Base-by-base conservation (phyloP, 2,888 invertebrate genomes). In the Geophilus truncorum region DNA sequence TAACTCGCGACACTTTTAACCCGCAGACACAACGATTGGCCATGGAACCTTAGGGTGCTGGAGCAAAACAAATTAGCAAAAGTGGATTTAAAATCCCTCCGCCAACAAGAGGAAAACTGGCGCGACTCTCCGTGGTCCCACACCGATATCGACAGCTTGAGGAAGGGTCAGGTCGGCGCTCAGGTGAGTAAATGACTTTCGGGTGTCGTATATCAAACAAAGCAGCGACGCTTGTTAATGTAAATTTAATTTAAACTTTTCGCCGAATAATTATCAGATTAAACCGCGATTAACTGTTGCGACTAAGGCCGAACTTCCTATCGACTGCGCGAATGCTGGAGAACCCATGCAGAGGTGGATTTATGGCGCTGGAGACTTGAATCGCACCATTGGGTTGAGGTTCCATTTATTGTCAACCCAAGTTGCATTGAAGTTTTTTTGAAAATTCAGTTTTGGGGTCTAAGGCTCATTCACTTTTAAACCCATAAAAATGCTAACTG, bases 21-120 rank as follows among this genome's bases (percentile, higher is more conserved):
- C 21, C 21, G 9, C 84, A 89, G 89, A 84, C 95, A 95, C 90
- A 95, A 95, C 89, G 95, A 95, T 88, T 89, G 95, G 83, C 94
- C 95, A 15, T 95, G 94, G 94, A 95, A 95, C 88, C 94, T 95
- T 87, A 90, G 95, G 84, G 94, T 94, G 88, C 94, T 95, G 89
- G 90, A 94, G 87, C 94, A 94, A 88, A 95, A 95, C 88, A 92
- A 93, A 87, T 91, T 95, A 84, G 93, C 93, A 87, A 93, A 94
- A 87, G 94, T 95, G 84, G 92, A 92, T 87, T 92, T 93, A 87
- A 91, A 90, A 83, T 90, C 91, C 87, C 91, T 92, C 87, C 88
- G 93, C 80, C 89, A 91, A 84, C 90, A 90, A 83, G 90, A 92
- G 84, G 93, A 94, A 85, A 93, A 94, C 84, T 95, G 95, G 95